Conservation (phyloP, 92 coral and sea anemone genomes). For the Galaxea fascicularis region DNA sequence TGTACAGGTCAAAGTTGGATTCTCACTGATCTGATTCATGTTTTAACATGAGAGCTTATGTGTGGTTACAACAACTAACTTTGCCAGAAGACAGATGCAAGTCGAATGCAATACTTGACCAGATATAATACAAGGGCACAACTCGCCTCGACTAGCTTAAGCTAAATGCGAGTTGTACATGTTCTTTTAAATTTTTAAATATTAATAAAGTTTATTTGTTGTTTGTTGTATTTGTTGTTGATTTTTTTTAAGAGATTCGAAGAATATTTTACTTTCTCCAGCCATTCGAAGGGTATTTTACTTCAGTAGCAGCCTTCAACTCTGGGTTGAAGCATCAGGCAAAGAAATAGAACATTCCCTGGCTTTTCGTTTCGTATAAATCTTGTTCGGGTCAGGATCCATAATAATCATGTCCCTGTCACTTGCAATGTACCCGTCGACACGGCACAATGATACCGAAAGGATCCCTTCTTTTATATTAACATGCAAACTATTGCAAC, state of each 20-base stretch:
- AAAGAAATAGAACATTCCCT: conserved; percentile 10
- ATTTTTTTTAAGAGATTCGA: too few relatives aligned
- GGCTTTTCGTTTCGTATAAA: conserved; percentile 42
- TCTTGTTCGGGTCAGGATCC: conserved; percentile 31
- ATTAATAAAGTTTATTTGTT: too few relatives aligned
- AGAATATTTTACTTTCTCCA: too few relatives aligned
- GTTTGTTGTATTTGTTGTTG: too few relatives aligned
- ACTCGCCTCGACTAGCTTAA: too few relatives aligned
- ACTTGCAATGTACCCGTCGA: too few relatives aligned
- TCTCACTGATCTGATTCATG: conserved; percentile 42
- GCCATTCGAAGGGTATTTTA: too few relatives aligned
- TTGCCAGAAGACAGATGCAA: conserved; percentile 45
- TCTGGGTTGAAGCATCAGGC: not conserved
- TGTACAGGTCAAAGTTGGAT: conserved; percentile 44
- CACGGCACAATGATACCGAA: not conserved
- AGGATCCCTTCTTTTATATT: not conserved
- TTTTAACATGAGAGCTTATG: conserved; percentile 55
- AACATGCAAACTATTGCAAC: not conserved
- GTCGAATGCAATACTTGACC: conserved; percentile 46
- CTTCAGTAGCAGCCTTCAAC: not conserved
- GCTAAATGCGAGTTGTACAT: too few relatives aligned
- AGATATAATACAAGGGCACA: too few relatives aligned
- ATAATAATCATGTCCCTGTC: too few relatives aligned
- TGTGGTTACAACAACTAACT: conserved; percentile 46
- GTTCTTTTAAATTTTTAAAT: too few relatives aligned